These are phyloP conservation scores for Leistus spinibarbis DNA, from an alignment of 2,888 invertebrate species.

Conservation along the genomic window DNA sequence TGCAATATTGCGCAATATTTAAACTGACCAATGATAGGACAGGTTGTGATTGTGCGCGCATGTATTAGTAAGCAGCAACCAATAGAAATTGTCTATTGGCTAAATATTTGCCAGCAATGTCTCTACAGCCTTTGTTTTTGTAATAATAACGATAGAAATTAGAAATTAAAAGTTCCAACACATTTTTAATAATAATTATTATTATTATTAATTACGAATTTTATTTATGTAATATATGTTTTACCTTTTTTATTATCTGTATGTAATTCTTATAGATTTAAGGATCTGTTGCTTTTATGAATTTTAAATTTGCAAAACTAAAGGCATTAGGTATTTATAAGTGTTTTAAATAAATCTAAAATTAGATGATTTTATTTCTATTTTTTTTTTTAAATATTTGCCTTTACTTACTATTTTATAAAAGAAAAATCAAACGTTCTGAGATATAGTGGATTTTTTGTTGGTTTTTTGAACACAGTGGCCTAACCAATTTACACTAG, in stretches of 20 bases:
- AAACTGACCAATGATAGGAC: background rate
- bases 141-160: background rate
- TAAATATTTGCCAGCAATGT: background rate
- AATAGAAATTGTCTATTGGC: background rate
- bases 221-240: constrained; percentile 35
- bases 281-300: constrained; percentile 35
- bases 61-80: background rate
- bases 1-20: background rate
- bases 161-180: constrained; percentile 1
- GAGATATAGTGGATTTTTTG: background rate
- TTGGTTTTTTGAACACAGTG: background rate
- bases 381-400: background rate
- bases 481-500: background rate
- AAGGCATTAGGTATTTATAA: constrained; percentile 39
- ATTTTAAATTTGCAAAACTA: constrained; percentile 34
- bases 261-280: constrained; percentile 33
- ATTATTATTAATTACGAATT: constrained; percentile 16
- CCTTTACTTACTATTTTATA: background rate
- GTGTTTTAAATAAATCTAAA: constrained; percentile 37
- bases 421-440: background rate
- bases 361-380: background rate
- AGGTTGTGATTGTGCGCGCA: background rate
- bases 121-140: constrained; percentile 37
- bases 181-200: constrained; percentile 20
- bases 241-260: constrained; percentile 18